Base-by-base conservation (phyloP, 2,888 invertebrate species). In the Doris montereyensis region DNA sequence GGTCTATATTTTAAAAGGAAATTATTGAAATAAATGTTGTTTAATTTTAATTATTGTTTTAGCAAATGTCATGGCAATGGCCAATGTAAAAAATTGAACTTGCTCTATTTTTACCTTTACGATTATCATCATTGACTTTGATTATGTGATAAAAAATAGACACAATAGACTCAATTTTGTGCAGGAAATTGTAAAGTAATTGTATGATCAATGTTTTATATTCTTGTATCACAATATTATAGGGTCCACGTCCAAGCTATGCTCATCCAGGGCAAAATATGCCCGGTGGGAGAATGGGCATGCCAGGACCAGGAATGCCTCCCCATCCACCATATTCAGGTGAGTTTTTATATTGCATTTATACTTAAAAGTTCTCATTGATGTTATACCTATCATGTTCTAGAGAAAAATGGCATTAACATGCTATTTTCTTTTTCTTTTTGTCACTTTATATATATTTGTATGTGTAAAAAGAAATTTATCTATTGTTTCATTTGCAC, bases 281-380 rank as follows among this genome's bases (percentile, higher is more conserved):
- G 74, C 80, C 81, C 2, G 84, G 84, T 10, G 84, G 83, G 21
- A 82, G 86, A 72, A 85, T 84, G 83, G 84, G 83, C 57, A 83
- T 84, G 77, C 85, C 85, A 76, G 85, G 85, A 3, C 76, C 68
- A 4, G 84, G 83, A 24, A 87, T 87, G 87, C 83, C 86, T n/a
- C 86, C 87, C 74, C 88, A 88, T 65, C 76, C 79, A 68, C 62
- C 76, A 1, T 79, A 68, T 52, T 26, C 76, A 71, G 79, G 79
- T 79, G 72, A 41, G n/a, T n/a, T n/a, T n/a, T n/a, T n/a, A n/a
- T n/a, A n/a, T n/a, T n/a, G n/a, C n/a, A n/a, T n/a, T n/a, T n/a
- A n/a, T n/a, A n/a, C n/a, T n/a, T n/a, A n/a, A n/a, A n/a, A n/a
- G n/a, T n/a, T n/a, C n/a, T n/a, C n/a, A n/a, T n/a, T n/a, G n/a